Base-by-base conservation (phyloP, 2,888 invertebrate species). In the Galeruca laticollis region DNA sequence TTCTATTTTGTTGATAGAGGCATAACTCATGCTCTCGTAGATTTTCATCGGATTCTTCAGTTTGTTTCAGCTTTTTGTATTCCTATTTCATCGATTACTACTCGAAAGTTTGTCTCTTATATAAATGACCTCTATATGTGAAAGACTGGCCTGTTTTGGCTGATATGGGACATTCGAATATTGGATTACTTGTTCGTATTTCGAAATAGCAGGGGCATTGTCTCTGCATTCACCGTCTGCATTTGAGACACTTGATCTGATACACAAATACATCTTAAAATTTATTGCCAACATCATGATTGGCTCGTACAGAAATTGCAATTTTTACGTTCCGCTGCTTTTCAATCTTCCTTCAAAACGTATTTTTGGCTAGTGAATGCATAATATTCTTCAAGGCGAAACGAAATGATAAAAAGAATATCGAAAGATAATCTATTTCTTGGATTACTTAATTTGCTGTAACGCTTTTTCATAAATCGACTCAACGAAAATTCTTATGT, bases 121-220 rank as follows among this genome's bases (percentile, higher is more conserved):
- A n/a, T n/a, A n/a, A n/a, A n/a, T n/a, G n/a, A n/a, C n/a, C n/a
- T n/a, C n/a, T n/a, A n/a, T n/a, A n/a, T n/a, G n/a, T n/a, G n/a
- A n/a, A n/a, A n/a, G n/a, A n/a, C n/a, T 9, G 47, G 47, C 47
- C 47, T 47, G 9, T 40, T 40, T 5, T n/a, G 4, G 6, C 40
- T 40, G 40, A n/a, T 40, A n/a, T 13, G 40, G 40, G n/a, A 47
- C 47, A 18, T 47, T 18, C 47, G 5, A 47, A 78, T 81, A 82
- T 79, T 79, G 79, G 80, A 81, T 81, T 80, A 81, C 80, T 77
- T 76, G 67, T 71, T 70, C 69, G 69, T 73, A 75, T 76, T 75
- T 72, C 52, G 37, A 13, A 68, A 72, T 73, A 73, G 68, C 71
- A 67, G 60, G 60, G 60, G 65, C 73, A 73, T 75, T 72, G 73